A percentile compares a stretch with the other conserved stretches of the same genome.
These are phyloP conservation scores for Ctenodactylus gundi DNA, from an alignment of 2,113 vertebrate species.

Conservation along the genomic window DNA sequence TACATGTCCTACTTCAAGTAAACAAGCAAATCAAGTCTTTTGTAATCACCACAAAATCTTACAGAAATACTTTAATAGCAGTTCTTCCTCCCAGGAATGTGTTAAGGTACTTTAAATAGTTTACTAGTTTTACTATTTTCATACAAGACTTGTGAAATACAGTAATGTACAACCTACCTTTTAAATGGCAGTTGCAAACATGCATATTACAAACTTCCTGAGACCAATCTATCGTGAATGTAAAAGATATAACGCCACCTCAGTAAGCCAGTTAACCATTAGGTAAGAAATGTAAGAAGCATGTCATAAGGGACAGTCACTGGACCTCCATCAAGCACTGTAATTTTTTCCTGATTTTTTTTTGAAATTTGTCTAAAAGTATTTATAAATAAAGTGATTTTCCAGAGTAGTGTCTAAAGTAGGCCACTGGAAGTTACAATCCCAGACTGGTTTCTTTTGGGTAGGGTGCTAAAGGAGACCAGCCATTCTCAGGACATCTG, in stretches of 20 bases:
- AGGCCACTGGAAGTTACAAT: constrained; percentile 71
- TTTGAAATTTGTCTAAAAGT: constrained; percentile 76
- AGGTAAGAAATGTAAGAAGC: constrained; percentile 68
- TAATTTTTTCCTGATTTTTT: constrained; percentile 76
- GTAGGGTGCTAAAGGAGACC: neutral
- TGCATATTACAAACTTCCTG: neutral
- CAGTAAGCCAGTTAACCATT: constrained; percentile 63
- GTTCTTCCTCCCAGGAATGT: neutral
- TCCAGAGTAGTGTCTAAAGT: constrained; percentile 73
- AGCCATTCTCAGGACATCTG: constrained; percentile 56
- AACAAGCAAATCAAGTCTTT: neutral
- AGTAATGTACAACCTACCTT: neutral
- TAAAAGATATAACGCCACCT: constrained; percentile 74
- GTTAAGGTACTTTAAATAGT: neutral
- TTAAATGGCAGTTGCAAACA: constrained; percentile 58
- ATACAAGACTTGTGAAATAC: constrained; percentile 16
- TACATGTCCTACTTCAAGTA: neutral
- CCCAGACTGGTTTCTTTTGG: constrained; percentile 39
- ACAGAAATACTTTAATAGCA: neutral
- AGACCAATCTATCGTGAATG: constrained; percentile 68
- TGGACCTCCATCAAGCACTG: constrained; percentile 68
- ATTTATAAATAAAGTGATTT: constrained; percentile 84
- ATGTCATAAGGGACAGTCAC: constrained; percentile 63
- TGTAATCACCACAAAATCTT: neutral
- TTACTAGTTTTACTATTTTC: constrained; percentile 39